Percentiles rank a stretch among this genome's conserved stretches.
Conservation (phyloP, 1,140 invertebrate species). For the Anoplolepis gracilipes region DNA sequence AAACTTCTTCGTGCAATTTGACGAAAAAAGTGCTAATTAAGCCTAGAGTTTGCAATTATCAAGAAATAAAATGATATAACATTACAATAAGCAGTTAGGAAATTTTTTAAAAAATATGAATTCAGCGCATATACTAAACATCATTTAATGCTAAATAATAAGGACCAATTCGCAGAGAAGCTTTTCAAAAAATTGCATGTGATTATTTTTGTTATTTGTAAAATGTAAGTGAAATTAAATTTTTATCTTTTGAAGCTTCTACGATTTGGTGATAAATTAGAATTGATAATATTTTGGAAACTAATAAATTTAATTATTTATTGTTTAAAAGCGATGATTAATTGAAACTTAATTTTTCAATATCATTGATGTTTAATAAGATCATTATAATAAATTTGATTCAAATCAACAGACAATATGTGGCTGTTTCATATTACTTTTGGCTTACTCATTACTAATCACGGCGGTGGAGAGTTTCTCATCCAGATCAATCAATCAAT, state of each 20-base stretch:
- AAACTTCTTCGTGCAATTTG: not conserved
- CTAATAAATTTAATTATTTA: not conserved
- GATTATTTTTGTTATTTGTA: not conserved
- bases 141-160: not conserved
- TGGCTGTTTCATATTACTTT: slow-evolving; percentile 36
- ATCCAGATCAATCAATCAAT: slow-evolving; percentile 32
- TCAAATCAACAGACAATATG: slow-evolving; percentile 5
- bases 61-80: not conserved
- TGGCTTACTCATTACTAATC: slow-evolving; percentile 72
- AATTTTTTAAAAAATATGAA: not conserved
- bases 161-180: not conserved
- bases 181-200: not conserved
- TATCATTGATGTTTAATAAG: not conserved
- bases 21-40: not conserved
- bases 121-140: not conserved
- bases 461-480: slow-evolving; percentile 58
- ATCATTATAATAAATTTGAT: not conserved
- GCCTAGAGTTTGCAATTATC: not conserved
- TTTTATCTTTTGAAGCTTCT: not conserved
- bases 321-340: not conserved
- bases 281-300: not conserved
- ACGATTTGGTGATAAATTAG: slow-evolving; percentile 11
- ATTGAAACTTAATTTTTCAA: not conserved
- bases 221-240: not conserved
- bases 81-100: not conserved